Evolutionary conservation across 2,113 vertebrate species (phyloP), one percentile per base, ranked within the genome.

Genomic region (Rhinogobius similis): DNA sequence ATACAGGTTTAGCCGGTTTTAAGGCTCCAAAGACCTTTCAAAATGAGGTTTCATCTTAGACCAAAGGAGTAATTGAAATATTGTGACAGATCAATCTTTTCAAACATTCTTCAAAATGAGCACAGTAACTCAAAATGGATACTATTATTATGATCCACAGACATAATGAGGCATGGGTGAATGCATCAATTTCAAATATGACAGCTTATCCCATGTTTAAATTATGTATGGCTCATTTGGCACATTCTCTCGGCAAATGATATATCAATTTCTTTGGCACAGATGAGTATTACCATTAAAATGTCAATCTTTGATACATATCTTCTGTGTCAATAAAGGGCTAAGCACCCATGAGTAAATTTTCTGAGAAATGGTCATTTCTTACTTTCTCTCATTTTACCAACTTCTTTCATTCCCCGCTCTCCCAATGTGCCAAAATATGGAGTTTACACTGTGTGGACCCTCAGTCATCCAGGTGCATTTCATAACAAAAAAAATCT

Each of bases 291-390:
- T 11, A 14, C 65, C 59, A 69, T 23, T 56, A n/a, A 78, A 86
- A 85, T 83, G 78, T 73, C 78, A 72, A 32, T 26, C 66, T 18
- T 44, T 78, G 78, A 83, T 82, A 38, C 65, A 82, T 83, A 66
- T 0, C n/a, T 38, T 7, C 4, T 12, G 13, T 21, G 27, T 79
- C 62, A 32, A 46, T 52, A 46, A 38, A 65, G 18, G 41, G 70
- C 36, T 41, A 41, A 13, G 10, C 55, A 58, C 13, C 4, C 12
- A 56, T 8, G 50, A 72, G 43, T 46, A 50, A 24, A 26, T 11
- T 29, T 58, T 5, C 55, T 29, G 26, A 29, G 16, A 13, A 55
- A 10, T 24, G 11, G 27, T 29, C 6, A 5, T 55, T 14, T 55
- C 14, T 26, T 55, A 26, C 24, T 12, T 1, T 32, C 41, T 7